Conservation (phyloP, 2,888 invertebrate species). For the Tridacna crocea region DNA sequence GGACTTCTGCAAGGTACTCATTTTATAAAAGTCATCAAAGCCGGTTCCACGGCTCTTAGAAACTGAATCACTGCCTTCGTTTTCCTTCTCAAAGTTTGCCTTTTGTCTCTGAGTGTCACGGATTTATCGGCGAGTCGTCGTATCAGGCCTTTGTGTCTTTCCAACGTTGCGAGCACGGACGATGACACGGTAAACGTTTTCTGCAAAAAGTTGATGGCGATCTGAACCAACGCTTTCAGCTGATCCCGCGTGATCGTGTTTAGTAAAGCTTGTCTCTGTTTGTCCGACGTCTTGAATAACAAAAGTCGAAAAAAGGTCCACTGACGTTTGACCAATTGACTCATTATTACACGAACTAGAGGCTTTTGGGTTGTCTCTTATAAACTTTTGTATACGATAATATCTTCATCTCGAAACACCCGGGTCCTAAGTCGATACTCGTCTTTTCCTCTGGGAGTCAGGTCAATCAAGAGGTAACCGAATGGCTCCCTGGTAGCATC, state of each 20-base stretch:
- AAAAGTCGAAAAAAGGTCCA: slow-evolving; percentile 28
- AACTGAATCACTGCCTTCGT: neutral
- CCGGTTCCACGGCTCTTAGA: too few species aligned
- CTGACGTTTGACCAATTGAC: slow-evolving; percentile 24
- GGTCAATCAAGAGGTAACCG: too few species aligned
- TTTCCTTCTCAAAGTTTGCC: neutral
- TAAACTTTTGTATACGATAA: slow-evolving; percentile 24
- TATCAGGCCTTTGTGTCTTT: neutral
- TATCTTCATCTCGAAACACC: slow-evolving; percentile 29
- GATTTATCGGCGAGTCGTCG: neutral
- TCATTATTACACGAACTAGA: slow-evolving; percentile 18
- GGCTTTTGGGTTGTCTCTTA: slow-evolving; percentile 2
- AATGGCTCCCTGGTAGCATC: too few species aligned
- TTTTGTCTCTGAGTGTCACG: neutral
- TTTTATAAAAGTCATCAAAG: too few species aligned
- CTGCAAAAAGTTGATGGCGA: neutral
- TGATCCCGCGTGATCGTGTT: slow-evolving; percentile 13
- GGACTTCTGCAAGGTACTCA: slow-evolving; percentile 14
- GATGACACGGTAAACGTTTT: neutral
- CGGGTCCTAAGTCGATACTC: too few species aligned
- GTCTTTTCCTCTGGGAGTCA: too few species aligned
- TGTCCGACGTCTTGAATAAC: slow-evolving; percentile 11
- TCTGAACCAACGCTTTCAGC: neutral
- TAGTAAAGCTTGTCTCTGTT: slow-evolving; percentile 17
- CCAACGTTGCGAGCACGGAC: neutral